Base-by-base conservation (phyloP, 1,140 invertebrate genomes). In the Aleiodes sp. region DNA sequence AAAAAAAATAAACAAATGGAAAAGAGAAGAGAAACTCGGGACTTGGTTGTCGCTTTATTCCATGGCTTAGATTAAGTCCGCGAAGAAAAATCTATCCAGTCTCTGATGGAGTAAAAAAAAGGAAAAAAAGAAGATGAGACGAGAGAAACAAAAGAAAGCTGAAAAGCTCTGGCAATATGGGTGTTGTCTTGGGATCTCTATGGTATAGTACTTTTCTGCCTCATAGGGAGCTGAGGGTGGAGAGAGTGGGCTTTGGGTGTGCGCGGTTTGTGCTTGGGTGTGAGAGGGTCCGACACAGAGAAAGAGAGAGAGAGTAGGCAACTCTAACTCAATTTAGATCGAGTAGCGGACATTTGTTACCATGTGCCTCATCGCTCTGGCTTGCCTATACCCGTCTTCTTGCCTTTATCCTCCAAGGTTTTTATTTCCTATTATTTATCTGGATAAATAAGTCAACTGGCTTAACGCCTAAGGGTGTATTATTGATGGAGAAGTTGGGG, bases 271-370 rank as follows among this genome's bases (percentile, higher is more conserved):
- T 33, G 31, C 2, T 1, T 0, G 31, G 56, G 28, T 31, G 66
- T 63, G 73, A 39, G 69, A 46, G 65, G 72, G 70, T 60, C 67
- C 60, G 73, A n/a, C n/a, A n/a, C n/a, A n/a, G n/a, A n/a, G n/a
- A n/a, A n/a, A n/a, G n/a, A n/a, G n/a, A n/a, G n/a, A n/a, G n/a
- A n/a, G n/a, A n/a, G n/a, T n/a, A 60, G 70, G 65, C 41, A 70
- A 68, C 79, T 79, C 78, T 84, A 84, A 85, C 84, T 83, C 84
- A 84, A 86, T 86, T 86, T 85, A 85, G 84, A 86, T 86, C 83
- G 83, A 86, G 84, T 85, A 79, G 72, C 75, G 76, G 76, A 78
- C 83, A 84, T 86, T 84, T 86, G 80, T 70, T 70, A 71, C 52
- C 61, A 37, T 33, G 33, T n/a, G 35, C 33, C 62, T 70, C 62